Evolutionary conservation across 2,888 invertebrate species (phyloP), one percentile per base, ranked within the genome.

Genomic region (Trissolcus japonicus): DNA sequence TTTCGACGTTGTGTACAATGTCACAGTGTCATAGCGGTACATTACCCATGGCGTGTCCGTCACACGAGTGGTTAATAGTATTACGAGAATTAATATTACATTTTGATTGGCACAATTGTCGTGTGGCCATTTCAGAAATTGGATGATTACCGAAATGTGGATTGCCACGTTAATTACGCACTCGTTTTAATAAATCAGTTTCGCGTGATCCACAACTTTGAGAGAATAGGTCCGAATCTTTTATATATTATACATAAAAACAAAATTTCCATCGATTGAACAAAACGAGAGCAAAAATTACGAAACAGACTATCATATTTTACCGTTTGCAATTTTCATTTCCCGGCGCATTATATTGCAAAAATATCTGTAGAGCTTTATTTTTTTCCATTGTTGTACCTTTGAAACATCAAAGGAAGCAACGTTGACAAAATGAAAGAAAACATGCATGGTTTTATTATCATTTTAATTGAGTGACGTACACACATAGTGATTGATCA

Each of bases 11-110:
- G 6, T 55, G 19, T 14, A 19, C 40, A 46, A 69, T 29, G 29
- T 43, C n/a, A 43, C 17, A 6, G 60, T 54, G n/a, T 53, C 29
- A 57, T 48, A 51, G 16, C n/a, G 55, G 53, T 25, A 48, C 43
- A 50, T 60, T 59, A 55, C 48, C 19, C 17, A 35, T 41, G 3
- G 40, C 41, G 13, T 51, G 66, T 66, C 66, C 40, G 51, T 74
- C 66, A 62, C 51, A 21, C 25, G 56, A 74, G 61, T 51, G 46
- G 56, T 61, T 61, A 67, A 61, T 62, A 56, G 67, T 62, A 74
- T 74, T 65, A 67, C 25, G 66, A 50, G 66, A 74, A 67, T 74
- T 66, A 67, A 74, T 74, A 62, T 67, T 66, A 74, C 67, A 66
- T 61, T 61, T 56, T 67, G 66, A 74, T 67, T 74, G 66, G 56